Evolutionary conservation across 2,797 vertebrate species (phyloP).

Genomic region (Brachyalestes nurse): DNA sequence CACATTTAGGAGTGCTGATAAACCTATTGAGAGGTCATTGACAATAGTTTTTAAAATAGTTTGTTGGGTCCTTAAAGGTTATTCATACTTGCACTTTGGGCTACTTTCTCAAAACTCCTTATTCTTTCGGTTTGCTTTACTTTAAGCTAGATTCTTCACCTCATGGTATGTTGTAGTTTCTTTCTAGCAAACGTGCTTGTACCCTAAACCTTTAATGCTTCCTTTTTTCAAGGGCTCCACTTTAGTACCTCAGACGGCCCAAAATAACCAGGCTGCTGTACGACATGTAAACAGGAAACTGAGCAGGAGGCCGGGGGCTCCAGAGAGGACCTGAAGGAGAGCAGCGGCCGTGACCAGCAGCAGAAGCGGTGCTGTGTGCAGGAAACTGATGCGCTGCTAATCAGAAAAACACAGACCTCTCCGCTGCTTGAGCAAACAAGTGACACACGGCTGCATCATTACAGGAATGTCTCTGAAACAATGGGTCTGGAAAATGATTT

Average conservation of each 20-base stretch:
- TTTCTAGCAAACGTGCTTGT: neutral
- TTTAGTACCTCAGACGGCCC: constrained; percentile 52
- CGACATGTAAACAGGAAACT: constrained; percentile 79
- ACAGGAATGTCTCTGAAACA: constrained; percentile 57
- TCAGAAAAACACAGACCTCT: constrained; percentile 45
- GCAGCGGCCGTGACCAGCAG: constrained; percentile 42
- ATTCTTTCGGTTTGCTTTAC: too few relatives aligned
- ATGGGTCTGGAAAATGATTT: constrained; percentile 38
- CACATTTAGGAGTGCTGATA: too few relatives aligned
- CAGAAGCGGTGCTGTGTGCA: constrained; percentile 34
- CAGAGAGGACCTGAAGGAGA: constrained; percentile 48
- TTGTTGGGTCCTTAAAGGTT: neutral
- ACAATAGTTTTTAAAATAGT: too few relatives aligned
- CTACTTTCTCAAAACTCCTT: neutral
- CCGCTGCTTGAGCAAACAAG: constrained; percentile 18
- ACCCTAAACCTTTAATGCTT: constrained; percentile 14
- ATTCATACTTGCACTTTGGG: neutral
- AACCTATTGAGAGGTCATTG: too few relatives aligned
- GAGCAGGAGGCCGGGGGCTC: constrained; percentile 62
- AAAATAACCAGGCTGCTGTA: constrained; percentile 63
- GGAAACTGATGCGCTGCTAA: constrained; percentile 47
- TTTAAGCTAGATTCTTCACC: too few relatives aligned
- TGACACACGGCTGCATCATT: constrained; percentile 35
- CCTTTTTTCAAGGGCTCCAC: constrained; percentile 49
- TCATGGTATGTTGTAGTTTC: neutral